A percentile compares a stretch with the other conserved stretches of the same genome.
These are phyloP conservation scores for Pseudomyrmex pallidus DNA, from an alignment of 1,140 invertebrate species.

Conservation along the genomic window DNA sequence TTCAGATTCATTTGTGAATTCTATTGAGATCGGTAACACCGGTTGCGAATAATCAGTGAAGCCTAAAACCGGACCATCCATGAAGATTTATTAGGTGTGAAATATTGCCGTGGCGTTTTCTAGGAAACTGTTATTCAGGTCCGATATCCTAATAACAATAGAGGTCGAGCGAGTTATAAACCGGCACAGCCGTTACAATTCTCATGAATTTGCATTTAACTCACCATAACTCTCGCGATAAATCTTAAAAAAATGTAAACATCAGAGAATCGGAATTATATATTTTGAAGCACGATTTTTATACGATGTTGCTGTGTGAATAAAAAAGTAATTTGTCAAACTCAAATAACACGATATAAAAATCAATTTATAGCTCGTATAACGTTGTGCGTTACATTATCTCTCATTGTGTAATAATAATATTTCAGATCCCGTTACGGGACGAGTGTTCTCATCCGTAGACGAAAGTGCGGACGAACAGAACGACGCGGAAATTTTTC, in stretches of 20 bases:
- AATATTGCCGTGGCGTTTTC: constrained; percentile 52
- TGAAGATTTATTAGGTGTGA: constrained; percentile 26
- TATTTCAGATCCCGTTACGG: constrained; percentile 76
- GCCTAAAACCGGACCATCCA: not conserved
- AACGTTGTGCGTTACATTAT: constrained; percentile 24
- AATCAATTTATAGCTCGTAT: not conserved
- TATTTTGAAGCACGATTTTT: not conserved
- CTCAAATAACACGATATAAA: not conserved
- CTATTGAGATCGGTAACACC: not conserved
- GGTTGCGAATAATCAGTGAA: not conserved
- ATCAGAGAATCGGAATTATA: not conserved
- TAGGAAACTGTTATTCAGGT: constrained; percentile 71
- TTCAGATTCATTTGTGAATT: not conserved
- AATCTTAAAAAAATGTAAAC: not conserved
- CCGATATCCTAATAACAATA: constrained; percentile 68
- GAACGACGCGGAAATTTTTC: constrained; percentile 86
- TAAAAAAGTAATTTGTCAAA: no score
- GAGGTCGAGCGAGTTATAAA: constrained; percentile 44
- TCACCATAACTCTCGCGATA: not conserved
- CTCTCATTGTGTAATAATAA: constrained; percentile 5
- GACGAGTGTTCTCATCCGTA: constrained; percentile 76
- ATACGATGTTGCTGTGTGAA: no score
- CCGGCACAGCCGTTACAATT: constrained; percentile 66
- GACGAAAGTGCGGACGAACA: constrained; percentile 85
- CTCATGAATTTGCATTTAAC: constrained; percentile 33